phyloP scores from a whole-genome alignment of 2,888 invertebrate species.

The Syrista parreyssii region DNA sequence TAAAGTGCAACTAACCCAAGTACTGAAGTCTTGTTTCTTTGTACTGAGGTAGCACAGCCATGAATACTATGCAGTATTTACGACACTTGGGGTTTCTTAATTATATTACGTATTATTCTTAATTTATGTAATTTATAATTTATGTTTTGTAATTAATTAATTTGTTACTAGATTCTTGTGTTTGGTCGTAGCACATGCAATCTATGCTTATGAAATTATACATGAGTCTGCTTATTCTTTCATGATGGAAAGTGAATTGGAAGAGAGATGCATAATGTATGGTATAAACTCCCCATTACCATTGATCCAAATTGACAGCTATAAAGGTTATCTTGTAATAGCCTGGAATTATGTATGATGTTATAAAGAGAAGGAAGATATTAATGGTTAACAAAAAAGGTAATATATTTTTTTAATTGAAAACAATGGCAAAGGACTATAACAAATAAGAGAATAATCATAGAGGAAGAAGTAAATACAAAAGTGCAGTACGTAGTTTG shows the following conservation, averaged over 20 bases:
- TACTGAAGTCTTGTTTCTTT: background rate
- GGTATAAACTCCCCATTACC: background rate
- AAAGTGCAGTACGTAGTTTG: background rate
- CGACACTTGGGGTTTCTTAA: background rate
- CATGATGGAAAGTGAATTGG: background rate
- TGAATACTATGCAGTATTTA: background rate
- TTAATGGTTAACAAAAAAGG: no score
- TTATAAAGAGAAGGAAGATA: background rate
- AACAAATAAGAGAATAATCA: background rate
- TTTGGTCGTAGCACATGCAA: background rate
- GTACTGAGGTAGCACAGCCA: background rate
- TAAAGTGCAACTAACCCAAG: background rate
- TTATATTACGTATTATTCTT: background rate
- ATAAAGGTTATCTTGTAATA: background rate
- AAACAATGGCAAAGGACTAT: background rate
- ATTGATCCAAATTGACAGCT: background rate
- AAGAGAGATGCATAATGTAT: background rate
- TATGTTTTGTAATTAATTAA: background rate
- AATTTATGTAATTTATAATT: background rate
- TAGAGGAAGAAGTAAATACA: background rate
- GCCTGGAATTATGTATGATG: background rate
- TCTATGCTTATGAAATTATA: background rate
- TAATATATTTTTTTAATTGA: background rate
- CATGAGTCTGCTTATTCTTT: background rate
- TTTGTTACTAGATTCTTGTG: background rate